These are phyloP conservation scores for Cettia cetti DNA, from an alignment of 2,113 vertebrate genomes.

Conservation along the genomic window DNA sequence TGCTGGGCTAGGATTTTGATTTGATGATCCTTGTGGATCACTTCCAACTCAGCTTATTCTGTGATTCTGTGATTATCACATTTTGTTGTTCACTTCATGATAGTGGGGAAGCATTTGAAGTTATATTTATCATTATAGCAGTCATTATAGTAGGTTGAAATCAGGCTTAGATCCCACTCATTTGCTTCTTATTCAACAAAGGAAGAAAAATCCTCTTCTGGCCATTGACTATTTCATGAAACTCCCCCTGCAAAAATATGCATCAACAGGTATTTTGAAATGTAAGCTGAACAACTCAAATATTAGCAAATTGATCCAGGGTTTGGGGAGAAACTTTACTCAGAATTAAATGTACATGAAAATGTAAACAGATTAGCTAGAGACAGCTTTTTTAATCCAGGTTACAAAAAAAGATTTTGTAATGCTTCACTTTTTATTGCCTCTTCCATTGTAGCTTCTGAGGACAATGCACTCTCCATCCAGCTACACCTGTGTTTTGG, in stretches of 20 bases:
- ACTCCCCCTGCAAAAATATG: not conserved
- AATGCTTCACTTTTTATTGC: not conserved
- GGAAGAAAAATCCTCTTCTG: not conserved
- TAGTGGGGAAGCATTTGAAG: not conserved
- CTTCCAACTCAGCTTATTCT: not conserved
- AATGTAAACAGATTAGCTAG: not conserved
- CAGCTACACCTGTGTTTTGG: not conserved
- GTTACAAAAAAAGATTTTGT: not conserved
- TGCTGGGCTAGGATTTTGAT: not conserved
- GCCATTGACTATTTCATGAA: not conserved
- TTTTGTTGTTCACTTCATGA: not conserved
- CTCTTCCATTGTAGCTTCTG: rapidly evolving
- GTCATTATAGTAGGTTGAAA: not conserved
- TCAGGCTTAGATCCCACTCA: not conserved
- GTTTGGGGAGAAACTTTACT: not conserved
- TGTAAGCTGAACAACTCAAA: not conserved
- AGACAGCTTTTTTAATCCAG: not conserved
- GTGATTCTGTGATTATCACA: not conserved
- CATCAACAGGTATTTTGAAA: not conserved
- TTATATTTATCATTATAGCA: not conserved
- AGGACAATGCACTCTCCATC: not conserved
- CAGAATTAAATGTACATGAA: not conserved
- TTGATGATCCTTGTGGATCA: not conserved
- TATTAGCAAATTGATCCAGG: not conserved
- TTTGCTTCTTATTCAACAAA: not conserved